These are phyloP conservation scores for Numida meleagris DNA, from an alignment of 2,113 vertebrate genomes.

Conservation along the genomic window DNA sequence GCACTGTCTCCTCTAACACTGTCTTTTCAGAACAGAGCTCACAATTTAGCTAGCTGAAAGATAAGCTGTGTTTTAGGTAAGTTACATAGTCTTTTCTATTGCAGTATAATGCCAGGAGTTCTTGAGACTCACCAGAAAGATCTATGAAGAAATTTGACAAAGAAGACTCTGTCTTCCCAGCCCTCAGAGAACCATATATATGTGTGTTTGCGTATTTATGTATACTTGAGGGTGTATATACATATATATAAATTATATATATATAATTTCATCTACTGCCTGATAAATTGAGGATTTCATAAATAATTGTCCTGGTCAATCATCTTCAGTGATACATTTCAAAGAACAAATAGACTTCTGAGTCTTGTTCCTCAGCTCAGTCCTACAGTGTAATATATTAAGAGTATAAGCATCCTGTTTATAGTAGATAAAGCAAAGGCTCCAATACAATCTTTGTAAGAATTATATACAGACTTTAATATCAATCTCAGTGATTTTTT, in stretches of 20 bases:
- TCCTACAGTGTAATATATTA: neutral
- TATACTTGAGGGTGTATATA: neutral
- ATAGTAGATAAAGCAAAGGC: neutral
- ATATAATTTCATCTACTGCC: neutral
- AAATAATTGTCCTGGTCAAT: neutral
- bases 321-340: neutral
- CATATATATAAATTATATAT: too few relatives aligned
- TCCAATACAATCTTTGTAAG: neutral
- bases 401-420: neutral
- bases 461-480: neutral
- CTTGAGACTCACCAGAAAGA: neutral
- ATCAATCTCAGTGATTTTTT: accelerated
- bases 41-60: neutral
- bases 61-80: neutral
- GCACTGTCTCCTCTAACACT: neutral
- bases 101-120: neutral
- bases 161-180: neutral
- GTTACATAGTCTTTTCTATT: neutral
- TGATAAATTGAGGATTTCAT: neutral
- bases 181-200: neutral
- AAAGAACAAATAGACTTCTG: neutral
- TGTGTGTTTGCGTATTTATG: too few relatives aligned
- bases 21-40: neutral
- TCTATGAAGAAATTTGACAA: neutral
- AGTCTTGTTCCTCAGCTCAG: neutral